These are phyloP conservation scores for Amphipyra berbera DNA, from an alignment of 2,888 invertebrate genomes.

Conservation along the genomic window DNA sequence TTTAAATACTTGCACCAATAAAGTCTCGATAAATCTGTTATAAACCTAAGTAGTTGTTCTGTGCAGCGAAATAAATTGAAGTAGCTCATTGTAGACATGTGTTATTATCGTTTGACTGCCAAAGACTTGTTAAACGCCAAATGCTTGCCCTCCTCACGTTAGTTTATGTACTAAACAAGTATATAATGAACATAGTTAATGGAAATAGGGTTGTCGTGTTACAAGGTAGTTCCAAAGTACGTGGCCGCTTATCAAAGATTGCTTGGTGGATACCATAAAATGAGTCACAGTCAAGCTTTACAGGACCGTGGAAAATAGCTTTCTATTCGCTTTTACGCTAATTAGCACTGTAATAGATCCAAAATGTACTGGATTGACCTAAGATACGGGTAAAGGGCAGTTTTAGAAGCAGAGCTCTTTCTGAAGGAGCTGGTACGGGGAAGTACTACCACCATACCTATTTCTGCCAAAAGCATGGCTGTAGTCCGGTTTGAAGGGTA, in stretches of 20 bases:
- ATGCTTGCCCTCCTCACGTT: conserved; percentile 19
- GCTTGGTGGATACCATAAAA: not conserved
- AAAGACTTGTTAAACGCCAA: conserved; percentile 38
- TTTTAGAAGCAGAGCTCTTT: no score
- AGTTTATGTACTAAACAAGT: conserved; percentile 18
- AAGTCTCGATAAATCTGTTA: conserved; percentile 37
- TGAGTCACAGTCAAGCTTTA: not conserved
- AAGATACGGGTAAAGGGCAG: no score
- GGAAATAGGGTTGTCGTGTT: not conserved
- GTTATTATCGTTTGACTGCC: conserved; percentile 46
- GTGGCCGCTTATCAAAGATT: not conserved
- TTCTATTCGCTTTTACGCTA: not conserved
- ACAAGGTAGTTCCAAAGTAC: not conserved
- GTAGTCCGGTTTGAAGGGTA: no score
- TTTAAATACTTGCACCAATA: conserved; percentile 53
- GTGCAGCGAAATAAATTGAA: conserved; percentile 37
- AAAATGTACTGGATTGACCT: no score
- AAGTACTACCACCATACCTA: no score
- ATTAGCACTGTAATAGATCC: not conserved
- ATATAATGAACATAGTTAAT: no score
- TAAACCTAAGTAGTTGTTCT: conserved; percentile 12
- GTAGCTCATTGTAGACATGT: conserved; percentile 41
- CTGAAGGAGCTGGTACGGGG: no score
- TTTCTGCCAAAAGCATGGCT: no score
- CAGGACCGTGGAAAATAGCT: not conserved